Evolutionary conservation across 2,888 invertebrate species (phyloP), one percentile per base, ranked within the genome.

Genomic region (Halocaridina rubra): DNA sequence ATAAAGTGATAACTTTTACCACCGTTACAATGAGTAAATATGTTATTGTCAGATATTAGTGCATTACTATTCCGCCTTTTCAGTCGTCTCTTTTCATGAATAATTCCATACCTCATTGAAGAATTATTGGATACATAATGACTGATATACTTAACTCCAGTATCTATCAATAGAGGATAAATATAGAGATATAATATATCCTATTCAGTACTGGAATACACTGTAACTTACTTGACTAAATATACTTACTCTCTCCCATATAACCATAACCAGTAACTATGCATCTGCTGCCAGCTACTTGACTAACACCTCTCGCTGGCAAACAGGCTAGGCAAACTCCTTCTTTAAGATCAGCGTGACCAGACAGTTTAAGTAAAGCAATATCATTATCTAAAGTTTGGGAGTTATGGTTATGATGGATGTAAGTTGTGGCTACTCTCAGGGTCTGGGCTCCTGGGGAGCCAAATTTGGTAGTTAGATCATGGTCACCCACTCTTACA

Each of bases 321-420:
- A 97, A 91, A 89, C 97, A 97, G 29, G 97, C 96, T 89, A 96
- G 91, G 89, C 95, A 96, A 81, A 95, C 94, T 76, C 97, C 97
- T 91, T 96, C 96, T 88, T 88, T 87, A 46, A 89, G 77, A 33
- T 88, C 88, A 19, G 88, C 89, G 57, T 88, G 88, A 10, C 79
- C 96, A 88, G 96, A 95, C 27, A 98, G 92, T 91, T 97, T 97
- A 13, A 98, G 92, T 86, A 98, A 91, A 0, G 98, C 98, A 88
- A 98, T 97, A 90, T 98, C 98, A 90, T 98, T 97, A 91, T 97
- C 97, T 88, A 97, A 91, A 0, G 97, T 97, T 91, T 97, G 97
- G 89, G 96, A 96, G 91, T 97, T 97, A 92, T 97, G 97, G 92
- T 97, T 97, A 91, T 97, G 97, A 90, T 97, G 97, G 87, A 97